phyloP scores from a whole-genome alignment of 92 coral and sea anemone genomes.

The Phenganax subtilis region DNA sequence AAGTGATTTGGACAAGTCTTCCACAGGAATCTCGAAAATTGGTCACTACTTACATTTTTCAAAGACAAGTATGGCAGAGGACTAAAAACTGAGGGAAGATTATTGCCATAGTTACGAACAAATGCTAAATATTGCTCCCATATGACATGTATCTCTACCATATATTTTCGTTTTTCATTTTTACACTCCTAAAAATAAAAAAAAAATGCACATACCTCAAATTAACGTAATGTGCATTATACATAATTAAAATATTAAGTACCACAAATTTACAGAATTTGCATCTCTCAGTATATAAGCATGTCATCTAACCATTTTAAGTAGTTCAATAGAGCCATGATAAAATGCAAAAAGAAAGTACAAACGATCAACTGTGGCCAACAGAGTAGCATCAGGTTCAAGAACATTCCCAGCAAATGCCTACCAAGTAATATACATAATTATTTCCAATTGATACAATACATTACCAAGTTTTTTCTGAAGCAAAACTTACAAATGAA shows the following conservation, averaged over 20 bases:
- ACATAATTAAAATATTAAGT: background rate
- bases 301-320: constrained; percentile 54
- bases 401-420: constrained; percentile 81
- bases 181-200: constrained; percentile 26
- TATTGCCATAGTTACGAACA: constrained; percentile 96
- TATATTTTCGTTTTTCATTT: constrained; percentile 51
- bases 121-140: constrained; percentile 96
- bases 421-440: constrained; percentile 36
- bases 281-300: background rate
- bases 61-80: constrained; percentile 76
- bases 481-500: constrained; percentile 63
- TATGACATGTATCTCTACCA: constrained; percentile 61
- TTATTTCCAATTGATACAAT: background rate
- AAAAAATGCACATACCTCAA: background rate
- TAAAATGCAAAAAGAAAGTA: constrained; percentile 76
- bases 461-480: background rate
- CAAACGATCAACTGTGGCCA: constrained; percentile 65
- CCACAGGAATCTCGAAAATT: background rate
- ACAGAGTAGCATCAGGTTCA: constrained; percentile 83
- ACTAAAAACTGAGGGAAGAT: constrained; percentile 87
- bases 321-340: constrained; percentile 85
- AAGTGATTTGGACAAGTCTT: background rate
- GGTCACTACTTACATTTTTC: constrained; percentile 59
- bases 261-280: background rate
- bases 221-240: background rate